These are phyloP conservation scores for Tipula lateralis DNA, from an alignment of 2,888 invertebrate species.

Conservation along the genomic window DNA sequence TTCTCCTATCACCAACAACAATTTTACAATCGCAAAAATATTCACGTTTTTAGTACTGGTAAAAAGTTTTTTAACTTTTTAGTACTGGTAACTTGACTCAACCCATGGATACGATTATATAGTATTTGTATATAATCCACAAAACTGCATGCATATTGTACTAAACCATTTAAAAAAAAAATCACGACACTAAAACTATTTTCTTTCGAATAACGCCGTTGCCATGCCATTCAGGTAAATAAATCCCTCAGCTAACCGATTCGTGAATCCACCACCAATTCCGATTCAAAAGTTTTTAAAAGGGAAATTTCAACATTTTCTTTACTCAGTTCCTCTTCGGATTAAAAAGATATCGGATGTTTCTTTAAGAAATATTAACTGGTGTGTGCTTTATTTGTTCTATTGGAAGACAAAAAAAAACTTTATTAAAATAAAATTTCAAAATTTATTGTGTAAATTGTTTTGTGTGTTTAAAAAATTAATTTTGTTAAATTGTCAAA, in stretches of 20 bases:
- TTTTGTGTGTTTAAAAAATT: not conserved
- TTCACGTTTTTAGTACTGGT: not conserved
- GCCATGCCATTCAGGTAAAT: not conserved
- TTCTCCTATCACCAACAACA: not conserved
- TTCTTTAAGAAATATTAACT: not conserved
- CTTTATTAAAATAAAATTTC: not conserved
- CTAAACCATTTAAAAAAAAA: not conserved
- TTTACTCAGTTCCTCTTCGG: constrained; percentile 35
- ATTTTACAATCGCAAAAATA: not conserved
- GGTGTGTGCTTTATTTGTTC: not conserved
- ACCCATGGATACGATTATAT: not conserved
- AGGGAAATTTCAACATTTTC: not conserved
- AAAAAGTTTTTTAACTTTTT: too few species aligned
- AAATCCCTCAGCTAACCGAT: not conserved
- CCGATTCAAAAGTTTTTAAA: constrained; percentile 24
- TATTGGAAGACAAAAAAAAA: not conserved
- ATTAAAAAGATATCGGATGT: constrained; percentile 34
- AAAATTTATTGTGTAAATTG: not conserved
- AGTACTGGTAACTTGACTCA: not conserved
- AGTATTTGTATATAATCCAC: not conserved
- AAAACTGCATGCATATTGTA: not conserved
- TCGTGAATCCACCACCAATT: not conserved
- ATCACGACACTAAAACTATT: not conserved
- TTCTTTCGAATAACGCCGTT: not conserved
- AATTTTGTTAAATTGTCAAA: not conserved